These are phyloP conservation scores for Halichoeres trimaculatus DNA, from an alignment of 2,113 vertebrate genomes.

Conservation along the genomic window DNA sequence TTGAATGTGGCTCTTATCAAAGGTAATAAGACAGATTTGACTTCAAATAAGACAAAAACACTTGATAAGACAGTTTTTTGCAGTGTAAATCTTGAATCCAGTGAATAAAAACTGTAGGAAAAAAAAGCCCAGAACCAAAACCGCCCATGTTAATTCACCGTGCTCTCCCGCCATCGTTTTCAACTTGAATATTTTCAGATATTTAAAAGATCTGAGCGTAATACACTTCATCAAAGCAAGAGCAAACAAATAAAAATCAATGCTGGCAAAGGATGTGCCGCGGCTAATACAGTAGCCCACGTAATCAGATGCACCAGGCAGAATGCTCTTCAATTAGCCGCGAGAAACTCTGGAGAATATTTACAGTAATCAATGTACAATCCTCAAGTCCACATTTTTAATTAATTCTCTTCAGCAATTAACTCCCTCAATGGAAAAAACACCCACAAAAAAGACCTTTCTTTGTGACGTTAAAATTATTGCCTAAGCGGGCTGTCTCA, in stretches of 20 bases:
- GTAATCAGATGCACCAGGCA: constrained; percentile 69
- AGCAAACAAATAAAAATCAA: constrained; percentile 59
- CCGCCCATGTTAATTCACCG: not conserved
- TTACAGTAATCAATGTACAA: constrained; percentile 77
- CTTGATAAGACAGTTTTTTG: no score
- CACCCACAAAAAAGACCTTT: constrained; percentile 68
- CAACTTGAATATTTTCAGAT: constrained; percentile 36
- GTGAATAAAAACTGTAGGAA: not conserved
- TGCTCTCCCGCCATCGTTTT: constrained; percentile 22
- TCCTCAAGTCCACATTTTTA: constrained; percentile 66
- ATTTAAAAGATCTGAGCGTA: constrained; percentile 35
- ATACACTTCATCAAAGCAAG: constrained; percentile 51
- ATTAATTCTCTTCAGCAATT: constrained; percentile 75
- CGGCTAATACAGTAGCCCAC: constrained; percentile 61
- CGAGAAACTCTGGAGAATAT: constrained; percentile 67
- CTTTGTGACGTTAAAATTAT: constrained; percentile 68
- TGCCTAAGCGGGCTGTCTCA: constrained; percentile 53
- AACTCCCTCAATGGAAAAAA: constrained; percentile 61
- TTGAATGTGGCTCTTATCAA: no score
- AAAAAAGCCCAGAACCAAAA: not conserved
- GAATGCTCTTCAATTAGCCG: constrained; percentile 64
- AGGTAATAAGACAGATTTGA: no score
- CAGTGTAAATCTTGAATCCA: no score
- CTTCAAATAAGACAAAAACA: no score
- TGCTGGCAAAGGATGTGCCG: constrained; percentile 49